Base-by-base conservation (phyloP, 2,113 vertebrate genomes). In the Vireo altiloquus region DNA sequence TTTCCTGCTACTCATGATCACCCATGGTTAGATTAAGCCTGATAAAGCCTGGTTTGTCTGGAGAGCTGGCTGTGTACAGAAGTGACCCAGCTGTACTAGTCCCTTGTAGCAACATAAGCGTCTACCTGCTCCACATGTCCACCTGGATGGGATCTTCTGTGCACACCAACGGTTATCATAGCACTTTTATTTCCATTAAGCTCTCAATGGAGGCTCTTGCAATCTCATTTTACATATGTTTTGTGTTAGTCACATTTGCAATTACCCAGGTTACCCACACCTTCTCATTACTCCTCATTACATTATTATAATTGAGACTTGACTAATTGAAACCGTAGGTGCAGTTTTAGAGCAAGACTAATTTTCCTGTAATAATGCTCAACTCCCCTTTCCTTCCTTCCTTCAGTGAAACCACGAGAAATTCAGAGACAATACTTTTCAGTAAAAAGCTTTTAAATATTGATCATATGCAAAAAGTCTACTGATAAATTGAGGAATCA, bases 291-390 rank as follows among this genome's bases (percentile, higher is more conserved):
- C 21, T 95, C 56, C 95, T 85, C 92, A 82, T 86, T 86, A 93
- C 9, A 0, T 66, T 95, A 85, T 54, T 85, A 74, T 89, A 96
- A 94, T 90, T 81, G 86, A 64, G 54, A 86, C 64, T 5, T 82
- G 54, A 52, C 85, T 96, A 96, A 94, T 54, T 91, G 84, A 94
- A 96, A 95, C 94, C 90, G 94, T 80, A 90, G 94, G 54, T 50
- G 87, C 63, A 83, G 66, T 70, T 94, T 90, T 30, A 81, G 59
- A 92, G 39, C 50, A 90, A 86, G 79, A 81, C 63, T 35, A 27
- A 64, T 85, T 85, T 86, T 82, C 40, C 56, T 89, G 40, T 64
- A 89, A 52, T 63, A 94, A 93, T 12, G 78, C 60, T 64, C 50
- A 82, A 81, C 44, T 44, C 35, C 22, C 19, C 11, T 35, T 54